Base-by-base conservation (phyloP, 2,113 vertebrate species). In the Struthio camelus region DNA sequence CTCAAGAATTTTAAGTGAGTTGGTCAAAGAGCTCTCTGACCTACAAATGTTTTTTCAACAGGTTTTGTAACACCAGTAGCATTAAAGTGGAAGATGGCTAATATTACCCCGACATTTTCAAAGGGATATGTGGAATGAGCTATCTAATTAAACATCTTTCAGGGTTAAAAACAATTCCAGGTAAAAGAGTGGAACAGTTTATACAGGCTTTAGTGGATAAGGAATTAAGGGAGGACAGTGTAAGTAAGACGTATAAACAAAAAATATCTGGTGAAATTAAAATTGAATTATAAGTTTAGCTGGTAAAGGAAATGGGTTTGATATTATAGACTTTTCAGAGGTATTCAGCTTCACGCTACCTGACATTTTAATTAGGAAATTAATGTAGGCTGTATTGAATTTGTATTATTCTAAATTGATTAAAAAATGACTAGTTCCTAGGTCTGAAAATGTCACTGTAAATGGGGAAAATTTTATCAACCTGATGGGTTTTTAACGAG, bases 311-410 rank as follows among this genome's bases (percentile, higher is more conserved):
- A 93, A 88, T 84, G 58, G 44, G 16, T 75, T 90, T 94, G 72
- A 24, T 92, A 75, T 64, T 95, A 91, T 17, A 91, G 65, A 72
- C n/a, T 91, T 96, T 73, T 62, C 54, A 89, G 56, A 93, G 42
- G 72, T 91, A 94, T 83, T 91, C 72, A 51, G 80, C 51, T 86
- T 94, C 89, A 90, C 3, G 16, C 23, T 93, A 97, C 65, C 76
- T 83, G 85, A 91, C 89, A 88, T 84, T 97, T 96, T 96, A 95
- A 96, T 94, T 90, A 90, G 27, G 76, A 90, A 93, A 92, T 75
- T 75, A 80, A 93, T 94, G 79, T 78, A 88, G 83, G 56, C 19
- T 75, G 18, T 80, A 95, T 94, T 91, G 95, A 79, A 93, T 93
- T 84, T 62, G 44, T 78, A 91, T 88, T 94, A 92, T 61, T 96